These are phyloP conservation scores for Xanthorhoe spadicearia DNA, from an alignment of 2,888 invertebrate species.

Conservation along the genomic window DNA sequence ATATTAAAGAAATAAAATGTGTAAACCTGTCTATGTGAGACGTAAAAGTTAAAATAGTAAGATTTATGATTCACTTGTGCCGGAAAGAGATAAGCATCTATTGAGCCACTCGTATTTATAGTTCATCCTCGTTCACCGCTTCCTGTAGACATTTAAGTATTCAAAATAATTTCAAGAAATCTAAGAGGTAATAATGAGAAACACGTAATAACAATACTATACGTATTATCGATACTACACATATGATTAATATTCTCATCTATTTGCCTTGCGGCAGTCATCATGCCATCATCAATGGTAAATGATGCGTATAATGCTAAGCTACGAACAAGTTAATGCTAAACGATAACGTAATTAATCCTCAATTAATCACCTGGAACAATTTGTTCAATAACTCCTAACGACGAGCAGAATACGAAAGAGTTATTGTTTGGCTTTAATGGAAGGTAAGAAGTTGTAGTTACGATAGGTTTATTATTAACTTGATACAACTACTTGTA, in stretches of 20 bases:
- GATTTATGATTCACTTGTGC: too few relatives aligned
- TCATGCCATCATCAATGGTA: slow-evolving; percentile 6
- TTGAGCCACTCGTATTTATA: too few relatives aligned
- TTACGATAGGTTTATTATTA: slow-evolving; percentile 43
- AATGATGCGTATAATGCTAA: slow-evolving; percentile 48
- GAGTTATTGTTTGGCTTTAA: slow-evolving; percentile 50
- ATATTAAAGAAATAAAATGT: too few relatives aligned
- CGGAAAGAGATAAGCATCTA: too few relatives aligned
- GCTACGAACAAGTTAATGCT: slow-evolving; percentile 65
- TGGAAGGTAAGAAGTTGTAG: slow-evolving; percentile 49
- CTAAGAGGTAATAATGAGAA: too few relatives aligned
- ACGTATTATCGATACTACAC: too few relatives aligned
- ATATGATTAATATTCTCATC: neutral
- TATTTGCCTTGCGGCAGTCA: neutral
- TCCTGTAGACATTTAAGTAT: too few relatives aligned
- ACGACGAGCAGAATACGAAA: slow-evolving; percentile 53
- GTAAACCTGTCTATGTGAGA: too few relatives aligned
- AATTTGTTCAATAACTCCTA: slow-evolving; percentile 79
- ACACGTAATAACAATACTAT: neutral
- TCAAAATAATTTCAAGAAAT: neutral
- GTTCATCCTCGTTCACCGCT: too few relatives aligned
- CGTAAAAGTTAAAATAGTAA: too few relatives aligned
- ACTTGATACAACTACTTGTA: slow-evolving; percentile 9
- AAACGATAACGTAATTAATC: slow-evolving; percentile 81
- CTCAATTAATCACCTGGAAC: slow-evolving; percentile 77